Base-by-base conservation (phyloP, 2,113 vertebrate species). In the Rafetus swinhoei region DNA sequence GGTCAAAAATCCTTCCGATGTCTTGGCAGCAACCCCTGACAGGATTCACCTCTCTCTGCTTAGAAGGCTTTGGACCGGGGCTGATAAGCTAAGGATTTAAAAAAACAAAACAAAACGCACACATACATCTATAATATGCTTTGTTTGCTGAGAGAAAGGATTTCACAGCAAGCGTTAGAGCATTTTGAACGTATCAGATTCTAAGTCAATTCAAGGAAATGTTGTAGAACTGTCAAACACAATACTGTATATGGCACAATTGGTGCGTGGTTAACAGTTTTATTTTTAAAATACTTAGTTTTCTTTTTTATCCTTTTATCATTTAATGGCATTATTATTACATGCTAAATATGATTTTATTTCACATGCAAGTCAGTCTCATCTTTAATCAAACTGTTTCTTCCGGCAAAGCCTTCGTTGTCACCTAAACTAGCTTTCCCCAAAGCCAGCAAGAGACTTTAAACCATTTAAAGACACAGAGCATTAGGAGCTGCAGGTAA, bases 1-100 rank as follows among this genome's bases (percentile, higher is more conserved):
- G 99, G 99, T 99, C 99, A 99, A 99, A 99, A 99, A 99, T 99
- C 99, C 99, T 99, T 99, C 99, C 99, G 97, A 98, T 99, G 98
- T 98, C 98, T 98, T 98, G 98, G 98, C 98, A 98, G 98, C 97
- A 98, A 98, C 98, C 98, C 98, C 98, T 98, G 98, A 98, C 97
- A 98, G 98, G 98, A 98, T 98, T 98, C 97, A 98, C 98, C 98
- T 97, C 96, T 97, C 97, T 98, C 96, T 97, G 97, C 94, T 98
- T 12, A 98, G 98, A 98, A 98, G 98, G 98, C 98, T 98, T 98
- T 98, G 98, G 96, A 98, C 98, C 96, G 97, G 98, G 97, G 95
- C 97, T 97, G 95, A 97, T 96, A 97, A 95, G 97, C 97, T 98
- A 98, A 87, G 98, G 97, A 97, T 98, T 94, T 80, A 90, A 95